Evolutionary conservation across 2,113 vertebrate species (phyloP).

Genomic region (Ploceus nigricollis): DNA sequence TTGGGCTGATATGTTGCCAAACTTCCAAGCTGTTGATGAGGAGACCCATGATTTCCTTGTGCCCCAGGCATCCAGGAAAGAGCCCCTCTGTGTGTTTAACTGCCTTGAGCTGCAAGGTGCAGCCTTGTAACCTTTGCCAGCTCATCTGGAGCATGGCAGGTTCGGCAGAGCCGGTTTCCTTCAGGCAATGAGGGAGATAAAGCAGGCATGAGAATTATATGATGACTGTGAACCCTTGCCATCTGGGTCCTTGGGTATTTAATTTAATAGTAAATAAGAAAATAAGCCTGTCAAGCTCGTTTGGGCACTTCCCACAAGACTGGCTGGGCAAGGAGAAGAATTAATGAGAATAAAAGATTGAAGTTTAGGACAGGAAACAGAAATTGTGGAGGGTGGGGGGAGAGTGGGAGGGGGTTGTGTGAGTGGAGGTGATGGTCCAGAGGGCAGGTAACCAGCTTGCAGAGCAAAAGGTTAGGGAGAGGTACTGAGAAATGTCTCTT

Average conservation of each 20-base stretch:
- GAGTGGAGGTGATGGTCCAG: neutral
- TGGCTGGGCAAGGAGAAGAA: neutral
- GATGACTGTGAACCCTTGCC: neutral
- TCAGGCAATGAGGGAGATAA: neutral
- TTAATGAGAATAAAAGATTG: neutral
- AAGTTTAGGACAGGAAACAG: neutral
- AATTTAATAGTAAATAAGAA: neutral
- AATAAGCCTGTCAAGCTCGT: neutral
- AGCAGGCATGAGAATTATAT: neutral
- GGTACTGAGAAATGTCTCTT: neutral
- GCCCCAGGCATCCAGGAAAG: neutral
- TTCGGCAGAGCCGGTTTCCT: rapidly evolving
- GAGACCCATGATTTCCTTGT: neutral
- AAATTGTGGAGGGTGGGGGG: neutral
- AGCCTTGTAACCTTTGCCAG: rapidly evolving
- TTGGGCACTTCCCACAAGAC: neutral
- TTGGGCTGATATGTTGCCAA: rapidly evolving
- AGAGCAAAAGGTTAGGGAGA: neutral
- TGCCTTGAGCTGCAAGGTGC: neutral
- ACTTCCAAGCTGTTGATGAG: neutral
- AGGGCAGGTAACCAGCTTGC: neutral
- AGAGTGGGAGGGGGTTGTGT: neutral
- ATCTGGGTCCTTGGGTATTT: neutral
- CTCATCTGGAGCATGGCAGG: neutral
- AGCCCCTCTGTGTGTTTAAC: neutral